Percentiles rank a stretch among this genome's conserved stretches.
phyloP scores from a whole-genome alignment of 2,888 invertebrate species.

The Melieria omissa region DNA sequence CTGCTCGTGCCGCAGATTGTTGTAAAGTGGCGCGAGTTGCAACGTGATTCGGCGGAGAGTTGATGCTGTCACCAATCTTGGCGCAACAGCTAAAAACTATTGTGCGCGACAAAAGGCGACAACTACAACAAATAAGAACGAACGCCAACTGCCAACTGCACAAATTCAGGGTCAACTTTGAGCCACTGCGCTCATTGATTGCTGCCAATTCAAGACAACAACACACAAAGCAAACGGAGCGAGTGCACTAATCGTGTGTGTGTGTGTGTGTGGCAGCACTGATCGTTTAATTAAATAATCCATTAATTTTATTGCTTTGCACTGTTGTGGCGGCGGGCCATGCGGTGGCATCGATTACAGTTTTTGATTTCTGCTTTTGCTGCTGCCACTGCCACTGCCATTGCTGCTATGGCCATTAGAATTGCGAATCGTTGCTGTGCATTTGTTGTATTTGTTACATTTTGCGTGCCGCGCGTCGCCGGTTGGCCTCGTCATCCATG shows the following conservation, averaged over 20 bases:
- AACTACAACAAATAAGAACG: slow-evolving; percentile 13
- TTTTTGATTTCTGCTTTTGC: not conserved
- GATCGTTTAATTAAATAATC: slow-evolving; percentile 25
- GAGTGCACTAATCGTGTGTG: not conserved
- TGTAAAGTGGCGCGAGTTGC: not conserved
- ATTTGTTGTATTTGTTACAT: no score
- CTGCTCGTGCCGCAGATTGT: not conserved
- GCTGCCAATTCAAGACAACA: slow-evolving; percentile 20
- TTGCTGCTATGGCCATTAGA: not conserved
- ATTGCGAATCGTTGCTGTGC: not conserved
- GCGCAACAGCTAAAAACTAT: slow-evolving; percentile 1
- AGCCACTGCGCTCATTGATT: slow-evolving; percentile 13
- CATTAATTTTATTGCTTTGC: slow-evolving; percentile 14
- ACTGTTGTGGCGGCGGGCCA: not conserved
- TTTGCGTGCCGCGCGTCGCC: no score
- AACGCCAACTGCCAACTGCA: slow-evolving; percentile 14
- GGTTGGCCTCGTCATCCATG: slow-evolving; percentile 12
- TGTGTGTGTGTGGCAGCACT: slow-evolving; percentile 4
- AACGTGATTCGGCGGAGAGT: not conserved
- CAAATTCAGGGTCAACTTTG: slow-evolving; percentile 35
- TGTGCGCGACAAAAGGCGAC: not conserved
- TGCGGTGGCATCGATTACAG: not conserved
- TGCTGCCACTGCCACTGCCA: not conserved
- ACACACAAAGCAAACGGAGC: not conserved
- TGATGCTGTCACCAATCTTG: slow-evolving; percentile 1